Percentiles rank a stretch among this genome's conserved stretches.
Conservation (phyloP, 2,113 vertebrate genomes). For the Aspiorhynchus laticeps region DNA sequence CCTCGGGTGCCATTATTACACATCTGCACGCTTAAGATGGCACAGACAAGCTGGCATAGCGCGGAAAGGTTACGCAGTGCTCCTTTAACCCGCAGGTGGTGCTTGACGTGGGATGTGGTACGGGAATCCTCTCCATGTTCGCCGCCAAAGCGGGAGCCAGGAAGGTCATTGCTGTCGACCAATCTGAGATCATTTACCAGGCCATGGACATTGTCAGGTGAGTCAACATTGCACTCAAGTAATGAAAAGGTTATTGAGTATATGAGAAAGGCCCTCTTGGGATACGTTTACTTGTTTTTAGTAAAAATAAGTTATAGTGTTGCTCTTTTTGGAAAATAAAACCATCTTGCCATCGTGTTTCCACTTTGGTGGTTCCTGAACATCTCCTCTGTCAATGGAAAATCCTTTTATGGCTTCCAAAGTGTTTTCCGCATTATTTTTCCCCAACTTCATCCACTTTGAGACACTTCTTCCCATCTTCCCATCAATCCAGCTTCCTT, state of each 20-base stretch:
- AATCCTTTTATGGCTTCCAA: neutral
- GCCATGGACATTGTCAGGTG: constrained; percentile 97
- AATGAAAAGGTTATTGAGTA: neutral
- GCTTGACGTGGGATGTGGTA: constrained; percentile 96
- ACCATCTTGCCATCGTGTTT: neutral
- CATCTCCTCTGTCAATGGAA: neutral
- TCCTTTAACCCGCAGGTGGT: constrained; percentile 79
- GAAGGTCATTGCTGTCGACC: constrained; percentile 91
- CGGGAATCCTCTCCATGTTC: constrained; percentile 96
- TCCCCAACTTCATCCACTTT: neutral
- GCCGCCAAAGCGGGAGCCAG: constrained; percentile 90
- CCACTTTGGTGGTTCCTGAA: neutral
- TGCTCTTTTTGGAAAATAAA: neutral
- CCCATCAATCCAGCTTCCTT: neutral
- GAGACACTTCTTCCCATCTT: neutral
- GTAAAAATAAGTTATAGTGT: neutral
- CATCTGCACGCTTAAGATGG: neutral
- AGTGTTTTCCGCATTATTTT: neutral
- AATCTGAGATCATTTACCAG: constrained; percentile 95
- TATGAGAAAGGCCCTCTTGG: neutral
- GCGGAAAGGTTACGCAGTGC: constrained; percentile 2
- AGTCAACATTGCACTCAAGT: constrained; percentile 31
- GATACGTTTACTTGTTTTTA: neutral
- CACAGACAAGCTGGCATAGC: constrained; percentile 34
- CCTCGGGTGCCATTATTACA: constrained; percentile 28